Evolutionary conservation across 1,140 invertebrate genomes (phyloP), one percentile per base, ranked within the genome.

Genomic region (Mycetomoellerius zeteki): DNA sequence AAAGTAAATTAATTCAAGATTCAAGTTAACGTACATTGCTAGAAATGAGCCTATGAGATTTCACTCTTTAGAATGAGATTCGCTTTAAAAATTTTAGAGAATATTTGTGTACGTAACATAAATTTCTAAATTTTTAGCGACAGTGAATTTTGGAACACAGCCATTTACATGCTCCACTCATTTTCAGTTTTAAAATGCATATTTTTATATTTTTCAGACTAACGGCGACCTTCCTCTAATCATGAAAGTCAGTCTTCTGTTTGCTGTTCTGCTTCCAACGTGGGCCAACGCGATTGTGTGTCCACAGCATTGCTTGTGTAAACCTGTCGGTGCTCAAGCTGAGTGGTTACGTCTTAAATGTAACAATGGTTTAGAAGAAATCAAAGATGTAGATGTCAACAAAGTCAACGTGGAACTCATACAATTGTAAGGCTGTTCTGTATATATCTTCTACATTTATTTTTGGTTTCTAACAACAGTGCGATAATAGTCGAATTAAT

Each of bases 271-370:
- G 69, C 69, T 93, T 72, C 93, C 94, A 93, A 80, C 75, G 37
- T 87, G 60, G 76, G 67, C 82, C 73, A 81, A 90, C 90, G 86
- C 77, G 27, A 87, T 65, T 3, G 64, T 81, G 86, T 95, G 95
- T 90, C 94, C 93, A 21, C 86, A 87, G 14, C 89, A 91, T 64
- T 95, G 95, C 58, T 92, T 64, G 21, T 95, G 95, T 82, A 95
- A 91, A 86, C 86, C 87, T 21, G 91, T 93, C n/a, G 94, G 94
- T 50, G 92, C 92, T 37, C 95, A 95, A 88, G 93, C 93, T 19
- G 94, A 95, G 52, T 92, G 94, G 90, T 60, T 95, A 21, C 93
- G 91, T 80, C 92, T 95, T 24, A 94, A 93, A 88, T 95, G 95
- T 73, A 91, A 91, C 19, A 93, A 92, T 86, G 84, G 91, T 54